Conservation (phyloP, 2,888 invertebrate species). For the Itoplectis maculator region DNA sequence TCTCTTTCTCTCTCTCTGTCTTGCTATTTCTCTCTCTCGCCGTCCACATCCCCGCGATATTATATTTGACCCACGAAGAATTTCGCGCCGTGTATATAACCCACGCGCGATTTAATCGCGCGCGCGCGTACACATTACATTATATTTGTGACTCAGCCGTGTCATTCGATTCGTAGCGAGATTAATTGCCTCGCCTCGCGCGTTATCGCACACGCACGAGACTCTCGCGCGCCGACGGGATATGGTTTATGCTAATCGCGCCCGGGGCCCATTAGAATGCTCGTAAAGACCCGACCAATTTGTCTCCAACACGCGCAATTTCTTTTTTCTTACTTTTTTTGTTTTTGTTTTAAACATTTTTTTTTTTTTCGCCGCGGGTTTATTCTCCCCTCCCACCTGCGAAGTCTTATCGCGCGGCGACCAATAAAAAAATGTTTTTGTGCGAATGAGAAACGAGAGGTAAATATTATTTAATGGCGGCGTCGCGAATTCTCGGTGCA, state of each 20-base stretch:
- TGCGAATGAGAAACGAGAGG: constrained; percentile 30
- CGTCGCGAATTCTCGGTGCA: constrained; percentile 52
- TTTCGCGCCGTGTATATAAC: constrained; percentile 46
- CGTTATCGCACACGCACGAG: constrained; percentile 38
- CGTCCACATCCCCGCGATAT: constrained; percentile 11
- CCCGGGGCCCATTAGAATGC: constrained; percentile 43
- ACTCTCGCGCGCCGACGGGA: neutral
- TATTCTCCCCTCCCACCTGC: constrained; percentile 1
- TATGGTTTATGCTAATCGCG: constrained; percentile 57
- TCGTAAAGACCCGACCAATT: constrained; percentile 59
- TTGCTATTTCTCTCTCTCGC: too few species aligned
- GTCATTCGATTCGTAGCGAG: constrained; percentile 40
- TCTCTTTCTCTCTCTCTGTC: too few species aligned
- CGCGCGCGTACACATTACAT: neutral
- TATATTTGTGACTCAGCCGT: constrained; percentile 20
- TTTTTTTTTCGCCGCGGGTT: too few species aligned
- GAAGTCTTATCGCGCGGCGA: constrained; percentile 53
- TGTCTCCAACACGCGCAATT: constrained; percentile 47
- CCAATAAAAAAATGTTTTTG: constrained; percentile 28
- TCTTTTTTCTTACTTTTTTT: constrained; percentile 17
- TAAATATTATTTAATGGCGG: constrained; percentile 67
- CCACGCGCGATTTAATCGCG: neutral
- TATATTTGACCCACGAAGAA: constrained; percentile 52
- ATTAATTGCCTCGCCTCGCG: constrained; percentile 34
- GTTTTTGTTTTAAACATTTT: neutral